phyloP scores from a whole-genome alignment of 2,888 invertebrate species.

The Neelides folsomi region DNA sequence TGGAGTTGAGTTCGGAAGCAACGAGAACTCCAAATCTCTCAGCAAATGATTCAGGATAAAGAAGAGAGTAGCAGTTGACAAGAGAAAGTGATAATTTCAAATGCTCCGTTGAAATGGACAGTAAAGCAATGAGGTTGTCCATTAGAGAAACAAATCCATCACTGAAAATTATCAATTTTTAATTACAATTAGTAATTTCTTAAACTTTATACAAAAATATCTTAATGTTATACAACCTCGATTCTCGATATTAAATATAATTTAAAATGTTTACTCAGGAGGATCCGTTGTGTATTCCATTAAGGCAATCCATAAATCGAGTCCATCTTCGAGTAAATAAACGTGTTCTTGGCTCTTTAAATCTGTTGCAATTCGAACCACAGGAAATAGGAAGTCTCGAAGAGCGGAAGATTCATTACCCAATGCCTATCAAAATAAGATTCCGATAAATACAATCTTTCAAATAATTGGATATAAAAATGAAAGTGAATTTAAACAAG shows the following conservation, averaged over 20 bases:
- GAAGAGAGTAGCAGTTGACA: slow-evolving; percentile 28
- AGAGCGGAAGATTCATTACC: slow-evolving; percentile 42
- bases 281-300: slow-evolving; percentile 57
- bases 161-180: slow-evolving; percentile 11
- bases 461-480: background rate
- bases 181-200: background rate
- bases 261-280: slow-evolving; percentile 22
- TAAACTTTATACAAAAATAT: background rate
- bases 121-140: slow-evolving; percentile 27
- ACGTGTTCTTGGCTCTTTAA: slow-evolving; percentile 61
- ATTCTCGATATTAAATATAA: background rate
- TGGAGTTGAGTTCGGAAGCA: slow-evolving; percentile 53
- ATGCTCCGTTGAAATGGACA: slow-evolving; percentile 31
- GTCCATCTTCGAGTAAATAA: slow-evolving; percentile 80
- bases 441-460: slow-evolving; percentile 4
- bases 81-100: slow-evolving; percentile 28
- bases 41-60: slow-evolving; percentile 30
- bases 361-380: slow-evolving; percentile 63
- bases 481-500: background rate
- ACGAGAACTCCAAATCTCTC: slow-evolving; percentile 43
- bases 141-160: slow-evolving; percentile 27
- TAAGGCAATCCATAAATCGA: slow-evolving; percentile 76
- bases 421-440: slow-evolving; percentile 37
- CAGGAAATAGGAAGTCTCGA: slow-evolving; percentile 46
- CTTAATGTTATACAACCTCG: background rate